A percentile compares a stretch with the other conserved stretches of the same genome.
Evolutionary conservation across 2,797 vertebrate genomes (phyloP).

Genomic region (Anguilla obscura): DNA sequence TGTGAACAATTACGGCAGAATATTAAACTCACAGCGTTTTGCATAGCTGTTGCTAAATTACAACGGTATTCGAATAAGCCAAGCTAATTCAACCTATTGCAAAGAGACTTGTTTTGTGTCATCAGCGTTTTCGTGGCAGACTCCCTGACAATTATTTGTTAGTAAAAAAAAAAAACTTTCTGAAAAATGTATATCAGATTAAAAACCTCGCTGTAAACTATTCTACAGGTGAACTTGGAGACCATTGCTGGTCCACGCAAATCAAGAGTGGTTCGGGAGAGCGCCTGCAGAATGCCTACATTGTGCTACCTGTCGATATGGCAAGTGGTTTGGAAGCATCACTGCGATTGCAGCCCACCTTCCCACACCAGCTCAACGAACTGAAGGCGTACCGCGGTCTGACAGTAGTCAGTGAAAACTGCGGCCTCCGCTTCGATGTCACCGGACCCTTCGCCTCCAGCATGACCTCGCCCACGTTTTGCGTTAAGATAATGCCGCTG

Average conservation of each 20-base stretch:
- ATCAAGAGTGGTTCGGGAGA: conserved; percentile 61
- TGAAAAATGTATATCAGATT: conserved; percentile 11
- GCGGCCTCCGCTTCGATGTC: conserved; percentile 70
- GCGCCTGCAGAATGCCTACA: conserved; percentile 57
- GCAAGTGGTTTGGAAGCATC: conserved; percentile 35
- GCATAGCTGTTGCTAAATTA: not conserved
- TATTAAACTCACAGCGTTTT: not conserved
- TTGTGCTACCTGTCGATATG: conserved; percentile 63
- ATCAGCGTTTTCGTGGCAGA: not conserved
- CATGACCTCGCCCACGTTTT: conserved; percentile 48
- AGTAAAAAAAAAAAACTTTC: not conserved
- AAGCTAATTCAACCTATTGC: not conserved
- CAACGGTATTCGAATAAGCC: not conserved
- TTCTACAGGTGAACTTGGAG: conserved; percentile 57
- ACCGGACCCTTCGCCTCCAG: conserved; percentile 50
- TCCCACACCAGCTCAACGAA: conserved; percentile 29
- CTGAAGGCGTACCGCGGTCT: conserved; percentile 36
- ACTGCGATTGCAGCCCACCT: conserved; percentile 53
- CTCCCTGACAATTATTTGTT: not conserved
- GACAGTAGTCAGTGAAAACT: conserved; percentile 53
- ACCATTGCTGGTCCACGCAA: conserved; percentile 68
- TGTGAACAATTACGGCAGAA: not conserved
- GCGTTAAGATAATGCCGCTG: conserved; percentile 51
- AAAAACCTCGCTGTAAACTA: not conserved
- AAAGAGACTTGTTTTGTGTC: not conserved